Conservation (phyloP, 2,113 vertebrate species). For the Miniopterus natalensis region DNA sequence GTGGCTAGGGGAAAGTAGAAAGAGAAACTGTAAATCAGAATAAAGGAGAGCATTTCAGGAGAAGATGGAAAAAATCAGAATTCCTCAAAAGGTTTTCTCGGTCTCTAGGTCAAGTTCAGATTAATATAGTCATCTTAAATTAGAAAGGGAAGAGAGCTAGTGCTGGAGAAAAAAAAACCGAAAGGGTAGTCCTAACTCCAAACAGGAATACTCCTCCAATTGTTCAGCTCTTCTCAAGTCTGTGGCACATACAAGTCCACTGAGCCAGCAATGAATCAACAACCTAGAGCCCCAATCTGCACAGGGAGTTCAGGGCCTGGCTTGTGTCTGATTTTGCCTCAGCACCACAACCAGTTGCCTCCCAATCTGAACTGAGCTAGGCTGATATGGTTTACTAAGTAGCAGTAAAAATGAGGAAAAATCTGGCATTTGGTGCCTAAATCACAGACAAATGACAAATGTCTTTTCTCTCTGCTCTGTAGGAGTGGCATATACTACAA, state of each 20-base stretch:
- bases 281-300: not conserved
- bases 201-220: not conserved
- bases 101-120: not conserved
- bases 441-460: not conserved
- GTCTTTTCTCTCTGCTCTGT: not conserved
- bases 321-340: not conserved
- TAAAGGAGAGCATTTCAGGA: not conserved
- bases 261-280: not conserved
- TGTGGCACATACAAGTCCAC: not conserved
- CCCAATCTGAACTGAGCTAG: not conserved
- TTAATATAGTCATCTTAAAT: not conserved
- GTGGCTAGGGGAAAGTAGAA: not conserved
- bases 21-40: slow-evolving; percentile 5
- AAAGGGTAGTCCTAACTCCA: not conserved
- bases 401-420: slow-evolving; percentile 38
- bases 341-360: not conserved
- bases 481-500: not conserved
- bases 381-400: not conserved
- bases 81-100: not conserved
- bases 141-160: not conserved
- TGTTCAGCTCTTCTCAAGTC: not conserved
- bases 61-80: slow-evolving; percentile 52
- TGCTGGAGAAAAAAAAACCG: not conserved
- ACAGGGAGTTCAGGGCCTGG: not conserved
- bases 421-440: not conserved